phyloP scores from a whole-genome alignment of 2,797 vertebrate genomes.

The Tokudaia muenninki region DNA sequence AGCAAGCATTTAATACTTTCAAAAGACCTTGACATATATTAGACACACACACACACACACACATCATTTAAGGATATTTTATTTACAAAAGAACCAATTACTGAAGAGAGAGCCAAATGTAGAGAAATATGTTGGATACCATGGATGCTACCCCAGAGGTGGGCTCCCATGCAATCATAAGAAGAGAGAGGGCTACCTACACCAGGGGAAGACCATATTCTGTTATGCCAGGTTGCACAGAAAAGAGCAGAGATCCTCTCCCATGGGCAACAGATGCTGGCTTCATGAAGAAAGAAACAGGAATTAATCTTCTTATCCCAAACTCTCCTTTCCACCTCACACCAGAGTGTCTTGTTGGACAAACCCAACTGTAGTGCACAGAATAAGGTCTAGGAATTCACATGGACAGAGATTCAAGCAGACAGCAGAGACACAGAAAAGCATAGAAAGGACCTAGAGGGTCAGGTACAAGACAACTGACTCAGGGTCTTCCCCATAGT shows the following conservation, averaged over 20 bases:
- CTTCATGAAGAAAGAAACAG: neutral
- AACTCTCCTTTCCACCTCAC: neutral
- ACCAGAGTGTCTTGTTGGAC: neutral
- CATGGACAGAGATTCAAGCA: neutral
- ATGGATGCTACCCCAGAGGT: neutral
- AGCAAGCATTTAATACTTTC: neutral
- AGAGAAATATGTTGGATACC: neutral
- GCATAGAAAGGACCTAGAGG: neutral
- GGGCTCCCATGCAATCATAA: neutral
- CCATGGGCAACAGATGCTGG: neutral
- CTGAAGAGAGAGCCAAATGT: neutral
- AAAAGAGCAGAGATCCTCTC: neutral
- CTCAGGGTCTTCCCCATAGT: neutral
- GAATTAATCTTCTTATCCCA: neutral
- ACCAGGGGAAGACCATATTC: neutral
- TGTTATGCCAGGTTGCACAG: neutral
- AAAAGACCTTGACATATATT: neutral
- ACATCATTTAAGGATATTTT: neutral
- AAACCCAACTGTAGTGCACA: neutral
- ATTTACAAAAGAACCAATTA: neutral
- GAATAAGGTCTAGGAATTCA: neutral
- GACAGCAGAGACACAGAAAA: neutral
- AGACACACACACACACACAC: neutral
- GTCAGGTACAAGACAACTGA: neutral
- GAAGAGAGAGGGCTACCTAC: neutral